These are phyloP conservation scores for Drosophila rellima DNA, from an alignment of 2,888 invertebrate species.

Conservation along the genomic window DNA sequence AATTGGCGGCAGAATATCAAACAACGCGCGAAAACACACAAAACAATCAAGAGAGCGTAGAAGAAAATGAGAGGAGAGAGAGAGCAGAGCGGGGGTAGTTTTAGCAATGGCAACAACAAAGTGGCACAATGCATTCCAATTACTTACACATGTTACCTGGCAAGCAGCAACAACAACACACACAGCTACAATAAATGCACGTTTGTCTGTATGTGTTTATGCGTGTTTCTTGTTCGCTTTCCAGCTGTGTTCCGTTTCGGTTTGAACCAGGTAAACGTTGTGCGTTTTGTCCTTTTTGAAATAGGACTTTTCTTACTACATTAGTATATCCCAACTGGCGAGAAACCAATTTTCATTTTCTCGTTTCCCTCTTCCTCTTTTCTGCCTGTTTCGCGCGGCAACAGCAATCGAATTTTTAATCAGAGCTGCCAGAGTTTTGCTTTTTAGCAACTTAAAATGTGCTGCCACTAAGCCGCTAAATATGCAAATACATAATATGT, in stretches of 20 bases:
- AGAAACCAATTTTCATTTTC: conserved; percentile 31
- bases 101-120: conserved; percentile 31
- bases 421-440: conserved; percentile 32
- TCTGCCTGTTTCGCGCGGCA: conserved; percentile 39
- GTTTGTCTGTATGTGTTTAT: conserved; percentile 6
- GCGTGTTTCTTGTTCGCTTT: not conserved
- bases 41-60: not conserved
- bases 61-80: not conserved
- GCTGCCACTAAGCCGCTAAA: conserved; percentile 19
- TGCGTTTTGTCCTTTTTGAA: conserved; percentile 12
- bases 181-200: not conserved
- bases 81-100: conserved; percentile 54
- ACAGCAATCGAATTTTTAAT: conserved; percentile 23
- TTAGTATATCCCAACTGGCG: conserved; percentile 48
- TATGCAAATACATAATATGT: not conserved
- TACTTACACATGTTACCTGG: conserved; percentile 66
- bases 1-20: conserved; percentile 72
- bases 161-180: not conserved
- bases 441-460: not conserved
- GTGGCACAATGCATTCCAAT: conserved; percentile 62
- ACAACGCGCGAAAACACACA: conserved; percentile 48
- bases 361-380: conserved; percentile 6
- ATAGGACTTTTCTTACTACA: conserved; percentile 31
- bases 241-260: conserved; percentile 2
- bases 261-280: conserved; percentile 33